Evolutionary conservation across 2,113 vertebrate genomes (phyloP).

Genomic region (Bos javanicus): DNA sequence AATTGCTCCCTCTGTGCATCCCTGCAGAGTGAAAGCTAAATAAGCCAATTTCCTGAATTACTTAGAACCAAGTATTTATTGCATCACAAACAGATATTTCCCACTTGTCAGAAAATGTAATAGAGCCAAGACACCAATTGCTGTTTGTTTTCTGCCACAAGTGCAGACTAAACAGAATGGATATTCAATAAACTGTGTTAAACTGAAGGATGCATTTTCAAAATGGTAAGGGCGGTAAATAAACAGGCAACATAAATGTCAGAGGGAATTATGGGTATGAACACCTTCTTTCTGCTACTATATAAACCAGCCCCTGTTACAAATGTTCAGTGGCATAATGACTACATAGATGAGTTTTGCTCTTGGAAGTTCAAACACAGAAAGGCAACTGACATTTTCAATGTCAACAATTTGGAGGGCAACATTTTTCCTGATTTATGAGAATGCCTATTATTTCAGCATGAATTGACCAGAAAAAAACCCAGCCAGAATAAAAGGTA

Average conservation of each 20-base stretch:
- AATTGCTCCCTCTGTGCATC: slow-evolving; percentile 1
- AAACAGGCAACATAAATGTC: slow-evolving; percentile 4
- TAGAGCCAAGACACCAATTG: background rate
- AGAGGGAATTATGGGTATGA: slow-evolving; percentile 1
- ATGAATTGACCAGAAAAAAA: background rate
- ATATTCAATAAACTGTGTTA: slow-evolving; percentile 13
- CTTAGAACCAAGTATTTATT: slow-evolving; percentile 29
- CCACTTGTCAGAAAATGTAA: slow-evolving; percentile 44
- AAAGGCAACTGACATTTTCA: slow-evolving; percentile 26
- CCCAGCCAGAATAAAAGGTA: background rate
- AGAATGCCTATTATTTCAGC: slow-evolving; percentile 6
- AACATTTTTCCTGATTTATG: background rate
- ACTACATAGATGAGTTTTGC: background rate
- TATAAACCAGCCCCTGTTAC: background rate
- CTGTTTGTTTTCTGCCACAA: slow-evolving; percentile 32
- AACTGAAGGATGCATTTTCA: background rate
- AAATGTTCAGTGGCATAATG: background rate
- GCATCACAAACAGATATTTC: slow-evolving; percentile 45
- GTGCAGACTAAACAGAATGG: background rate
- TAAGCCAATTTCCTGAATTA: slow-evolving; percentile 48
- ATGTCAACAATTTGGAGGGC: background rate
- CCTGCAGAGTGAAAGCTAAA: slow-evolving; percentile 35
- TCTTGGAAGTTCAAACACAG: slow-evolving; percentile 5
- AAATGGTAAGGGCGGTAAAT: background rate
- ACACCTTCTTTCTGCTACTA: background rate